Base-by-base conservation (phyloP, 1,140 invertebrate species). In the Apis laboriosa region DNA sequence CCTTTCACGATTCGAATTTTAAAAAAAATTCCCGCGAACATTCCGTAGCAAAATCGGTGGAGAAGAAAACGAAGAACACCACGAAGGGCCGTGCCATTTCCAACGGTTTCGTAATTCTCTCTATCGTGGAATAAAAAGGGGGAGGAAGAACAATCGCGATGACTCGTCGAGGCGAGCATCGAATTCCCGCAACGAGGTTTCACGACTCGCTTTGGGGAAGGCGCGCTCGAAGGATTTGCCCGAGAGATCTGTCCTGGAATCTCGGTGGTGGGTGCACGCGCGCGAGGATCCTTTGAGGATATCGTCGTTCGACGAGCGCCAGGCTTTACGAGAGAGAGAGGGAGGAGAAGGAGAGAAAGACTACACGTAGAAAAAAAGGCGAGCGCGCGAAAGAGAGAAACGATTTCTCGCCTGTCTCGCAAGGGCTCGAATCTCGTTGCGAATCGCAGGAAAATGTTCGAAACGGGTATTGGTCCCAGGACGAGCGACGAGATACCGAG, bases 371-470 rank as follows among this genome's bases (percentile, higher is more conserved):
- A 13, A 5, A 19, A 19, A 49, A 28, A 21, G 2, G 8, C 0
- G 11, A 4, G 60, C 15, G 51, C 13, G 34, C 1, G 71, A 9
- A 3, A 72, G 24, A 64, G 60, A 80, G 68, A 84, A 74, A 84
- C 73, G 68, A 77, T 19, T 87, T 87, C 82, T 87, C 86, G 70
- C 85, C 85, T 84, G 77, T 85, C 84, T 84, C 82, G 85, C 84
- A 87, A 87, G 82, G 76, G 85, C 84, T 84, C 86, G 86, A 87
- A 87, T 87, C 82, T 80, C 83, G 85, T 87, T 80, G 85, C 77
- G 85, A 87, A 87, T 87, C 85, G 82, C 85, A 73, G 81, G 70
- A 83, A 86, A 84, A 80, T 77, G 83, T 86, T 86, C 77, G 85
- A 87, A 87, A 87, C 81, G 81, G 84, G 74, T 87, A 86, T 87